These are phyloP conservation scores for Echeneis naucrates DNA, from an alignment of 2,797 vertebrate species.

Conservation along the genomic window DNA sequence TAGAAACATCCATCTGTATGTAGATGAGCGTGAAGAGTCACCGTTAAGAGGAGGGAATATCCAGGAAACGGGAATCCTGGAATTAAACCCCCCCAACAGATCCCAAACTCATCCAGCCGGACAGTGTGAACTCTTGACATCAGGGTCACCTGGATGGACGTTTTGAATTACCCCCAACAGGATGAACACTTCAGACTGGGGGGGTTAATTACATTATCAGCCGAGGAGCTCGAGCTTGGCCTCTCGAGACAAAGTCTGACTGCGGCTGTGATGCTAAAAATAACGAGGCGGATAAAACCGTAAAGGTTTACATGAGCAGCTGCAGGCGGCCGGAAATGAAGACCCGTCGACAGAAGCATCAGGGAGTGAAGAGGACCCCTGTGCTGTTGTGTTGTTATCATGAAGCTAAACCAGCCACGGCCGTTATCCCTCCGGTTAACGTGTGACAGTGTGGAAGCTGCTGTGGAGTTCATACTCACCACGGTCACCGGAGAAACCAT, in stretches of 20 bases:
- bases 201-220: background rate
- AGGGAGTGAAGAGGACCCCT: background rate
- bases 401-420: slow-evolving; percentile 40
- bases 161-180: too few species aligned
- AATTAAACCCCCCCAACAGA: too few species aligned
- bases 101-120: background rate
- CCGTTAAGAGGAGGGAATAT: background rate
- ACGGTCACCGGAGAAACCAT: slow-evolving; percentile 89
- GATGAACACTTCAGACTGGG: too few species aligned
- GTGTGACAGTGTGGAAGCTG: background rate
- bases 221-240: slow-evolving; percentile 5
- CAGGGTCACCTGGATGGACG: background rate
- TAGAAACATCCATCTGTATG: slow-evolving; percentile 46
- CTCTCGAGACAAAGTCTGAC: slow-evolving; percentile 21
- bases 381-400: slow-evolving; percentile 14
- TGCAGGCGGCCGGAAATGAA: background rate
- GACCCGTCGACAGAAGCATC: background rate
- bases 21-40: background rate
- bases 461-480: slow-evolving; percentile 73
- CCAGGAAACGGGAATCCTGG: too few species aligned
- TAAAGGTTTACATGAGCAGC: fast-evolving
- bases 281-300: background rate
- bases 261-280: slow-evolving; percentile 1
- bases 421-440: background rate
- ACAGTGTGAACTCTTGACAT: background rate